phyloP scores from a whole-genome alignment of 2,113 vertebrate species.

The Chrysochloris asiatica region DNA sequence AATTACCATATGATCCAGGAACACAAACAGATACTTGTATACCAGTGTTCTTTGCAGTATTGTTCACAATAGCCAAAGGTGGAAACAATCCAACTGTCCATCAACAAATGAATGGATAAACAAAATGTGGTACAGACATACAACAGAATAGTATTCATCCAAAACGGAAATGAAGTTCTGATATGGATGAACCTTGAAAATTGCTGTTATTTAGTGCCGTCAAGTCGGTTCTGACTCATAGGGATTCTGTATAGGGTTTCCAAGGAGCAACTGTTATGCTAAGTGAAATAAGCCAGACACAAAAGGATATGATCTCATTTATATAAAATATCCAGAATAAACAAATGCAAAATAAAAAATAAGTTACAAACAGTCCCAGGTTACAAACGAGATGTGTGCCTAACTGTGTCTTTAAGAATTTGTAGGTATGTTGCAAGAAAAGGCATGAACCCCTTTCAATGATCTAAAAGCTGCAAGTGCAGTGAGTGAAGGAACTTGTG shows the following conservation, averaged over 20 bases:
- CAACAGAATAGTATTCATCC: background rate
- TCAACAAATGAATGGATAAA: background rate
- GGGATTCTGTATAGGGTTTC: too few species aligned
- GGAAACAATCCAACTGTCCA: background rate
- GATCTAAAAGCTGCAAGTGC: too few species aligned
- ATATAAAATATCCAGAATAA: background rate
- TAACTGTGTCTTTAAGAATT: too few species aligned
- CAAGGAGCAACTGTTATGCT: too few species aligned
- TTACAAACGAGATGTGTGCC: too few species aligned
- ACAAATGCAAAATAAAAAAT: background rate
- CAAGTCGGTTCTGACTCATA: too few species aligned
- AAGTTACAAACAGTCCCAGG: too few species aligned
- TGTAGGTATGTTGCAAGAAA: too few species aligned
- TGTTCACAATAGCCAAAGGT: background rate
- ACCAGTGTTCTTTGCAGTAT: background rate
- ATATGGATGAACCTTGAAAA: background rate
- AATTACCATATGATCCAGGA: background rate
- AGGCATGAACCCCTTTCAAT: too few species aligned
- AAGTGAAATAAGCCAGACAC: too few species aligned
- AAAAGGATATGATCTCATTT: background rate
- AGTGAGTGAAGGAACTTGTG: background rate
- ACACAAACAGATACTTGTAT: background rate
- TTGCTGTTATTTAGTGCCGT: too few species aligned
- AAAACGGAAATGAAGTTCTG: background rate
- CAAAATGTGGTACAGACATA: background rate